Base-by-base conservation (phyloP, 2,113 vertebrate species). In the Nematolebias whitei region DNA sequence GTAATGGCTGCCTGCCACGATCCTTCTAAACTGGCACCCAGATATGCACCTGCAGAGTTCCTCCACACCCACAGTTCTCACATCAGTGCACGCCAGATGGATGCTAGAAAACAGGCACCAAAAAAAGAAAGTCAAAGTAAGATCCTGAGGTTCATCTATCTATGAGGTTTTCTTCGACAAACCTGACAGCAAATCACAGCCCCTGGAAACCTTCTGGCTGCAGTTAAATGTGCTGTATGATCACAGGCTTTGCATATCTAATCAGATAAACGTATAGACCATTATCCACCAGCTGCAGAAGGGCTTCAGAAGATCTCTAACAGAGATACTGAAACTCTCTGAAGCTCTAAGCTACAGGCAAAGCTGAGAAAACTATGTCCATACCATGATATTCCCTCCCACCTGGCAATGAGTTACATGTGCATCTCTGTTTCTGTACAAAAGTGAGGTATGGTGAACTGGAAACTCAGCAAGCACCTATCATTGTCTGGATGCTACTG, bases 21-120 rank as follows among this genome's bases (percentile, higher is more conserved):
- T 74, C 68, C 68, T 57, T 76, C 75, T 63, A 67, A 74, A 68
- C 61, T 79, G 68, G 67, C 78, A 55, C 75, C 68, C 58, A 60
- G 66, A 62, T 41, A 29, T 58, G 44, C 65, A 80, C 81, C 80
- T 87, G 77, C 74, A 63, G 78, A 76, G 63, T 59, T 77, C 71
- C 73, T 70, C 57, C 45, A 54, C 76, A 68, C 44, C 73, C 56
- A 39, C 77, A 54, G 19, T 66, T 59, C 68, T 62, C 43, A 71
- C 76, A 64, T 76, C 56, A 71, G 35, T 41, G 45, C 56, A 32
- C 66, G 61, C 70, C 83, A 86, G 85, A 88, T 83, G 85, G 83
- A 67, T 18, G 22, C 52, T 64, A 40, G 65, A 53, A 65, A 57
- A 60, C 4, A 32, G 16, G 24, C 9, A 29, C n/a, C n/a, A n/a